These are phyloP conservation scores for Ranitomeya imitator DNA, from an alignment of 2,113 vertebrate species.

Conservation along the genomic window DNA sequence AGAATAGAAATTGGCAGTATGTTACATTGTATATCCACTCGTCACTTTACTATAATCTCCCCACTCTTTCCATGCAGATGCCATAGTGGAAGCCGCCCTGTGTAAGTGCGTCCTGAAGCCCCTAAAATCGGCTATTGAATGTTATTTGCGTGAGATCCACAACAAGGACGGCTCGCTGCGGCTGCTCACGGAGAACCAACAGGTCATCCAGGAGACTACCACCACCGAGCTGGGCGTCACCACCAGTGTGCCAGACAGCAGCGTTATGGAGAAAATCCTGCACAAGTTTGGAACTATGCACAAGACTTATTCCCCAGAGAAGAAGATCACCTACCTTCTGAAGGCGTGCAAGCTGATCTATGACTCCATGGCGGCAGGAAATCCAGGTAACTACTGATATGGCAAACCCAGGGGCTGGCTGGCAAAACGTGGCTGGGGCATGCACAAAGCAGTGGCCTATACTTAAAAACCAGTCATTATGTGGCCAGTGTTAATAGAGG, in stretches of 20 bases:
- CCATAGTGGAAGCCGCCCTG: constrained; percentile 85
- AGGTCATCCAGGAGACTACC: constrained; percentile 85
- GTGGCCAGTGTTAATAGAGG: too few relatives aligned
- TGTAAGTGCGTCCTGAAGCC: constrained; percentile 96
- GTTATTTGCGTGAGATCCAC: constrained; percentile 82
- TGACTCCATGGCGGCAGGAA: constrained; percentile 91
- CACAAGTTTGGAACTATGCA: constrained; percentile 84
- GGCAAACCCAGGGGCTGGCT: too few relatives aligned
- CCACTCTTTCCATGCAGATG: constrained; percentile 70
- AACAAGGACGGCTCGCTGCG: constrained; percentile 74
- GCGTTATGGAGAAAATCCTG: constrained; percentile 90
- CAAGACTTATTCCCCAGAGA: constrained; percentile 92
- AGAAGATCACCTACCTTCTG: constrained; percentile 89
- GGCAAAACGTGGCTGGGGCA: too few relatives aligned
- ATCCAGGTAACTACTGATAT: constrained; percentile 75
- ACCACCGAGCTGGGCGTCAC: constrained; percentile 90
- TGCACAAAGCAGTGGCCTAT: too few relatives aligned
- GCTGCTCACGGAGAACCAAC: constrained; percentile 87
- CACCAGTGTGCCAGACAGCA: constrained; percentile 86
- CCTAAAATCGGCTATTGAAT: constrained; percentile 82
- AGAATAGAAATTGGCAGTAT: too few relatives aligned
- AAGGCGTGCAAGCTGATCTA: constrained; percentile 98
- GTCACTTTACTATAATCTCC: too few relatives aligned
- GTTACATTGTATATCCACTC: too few relatives aligned
- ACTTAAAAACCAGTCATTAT: too few relatives aligned